Percentiles rank a stretch among this genome's conserved stretches.
Conservation (phyloP, 2,113 vertebrate genomes). For the Rhagologus leucostigma region DNA sequence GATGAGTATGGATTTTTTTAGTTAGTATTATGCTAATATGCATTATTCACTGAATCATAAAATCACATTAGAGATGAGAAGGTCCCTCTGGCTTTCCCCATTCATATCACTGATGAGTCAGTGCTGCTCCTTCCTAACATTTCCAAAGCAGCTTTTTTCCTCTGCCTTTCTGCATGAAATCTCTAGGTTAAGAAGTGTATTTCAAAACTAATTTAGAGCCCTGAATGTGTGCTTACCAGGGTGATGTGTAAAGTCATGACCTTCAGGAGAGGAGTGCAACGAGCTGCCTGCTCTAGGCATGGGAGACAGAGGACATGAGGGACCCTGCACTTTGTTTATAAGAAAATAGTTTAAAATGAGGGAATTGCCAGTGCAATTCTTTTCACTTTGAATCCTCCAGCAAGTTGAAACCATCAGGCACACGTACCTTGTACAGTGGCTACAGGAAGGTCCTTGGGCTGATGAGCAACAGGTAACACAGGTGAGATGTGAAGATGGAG, state of each 20-base stretch:
- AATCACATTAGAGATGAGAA: constrained; percentile 26
- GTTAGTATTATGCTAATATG: constrained; percentile 55
- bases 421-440: not conserved
- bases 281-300: not conserved
- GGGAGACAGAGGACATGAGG: not conserved
- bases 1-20: constrained; percentile 47
- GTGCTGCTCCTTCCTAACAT: not conserved
- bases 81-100: not conserved
- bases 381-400: not conserved
- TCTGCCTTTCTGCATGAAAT: not conserved
- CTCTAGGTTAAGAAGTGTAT: not conserved
- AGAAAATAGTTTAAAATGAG: not conserved
- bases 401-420: not conserved
- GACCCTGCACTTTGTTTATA: rapidly evolving
- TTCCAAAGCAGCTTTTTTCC: not conserved
- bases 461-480: not conserved
- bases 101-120: not conserved
- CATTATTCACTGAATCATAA: constrained; percentile 62
- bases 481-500: not conserved
- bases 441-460: not conserved
- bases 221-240: not conserved
- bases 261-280: not conserved
- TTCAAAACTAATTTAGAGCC: not conserved
- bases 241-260: not conserved
- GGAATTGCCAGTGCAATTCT: not conserved